Percentiles rank a stretch among this genome's conserved stretches.
Evolutionary conservation across 2,797 vertebrate genomes (phyloP).

Genomic region (Myripristis jacobus): DNA sequence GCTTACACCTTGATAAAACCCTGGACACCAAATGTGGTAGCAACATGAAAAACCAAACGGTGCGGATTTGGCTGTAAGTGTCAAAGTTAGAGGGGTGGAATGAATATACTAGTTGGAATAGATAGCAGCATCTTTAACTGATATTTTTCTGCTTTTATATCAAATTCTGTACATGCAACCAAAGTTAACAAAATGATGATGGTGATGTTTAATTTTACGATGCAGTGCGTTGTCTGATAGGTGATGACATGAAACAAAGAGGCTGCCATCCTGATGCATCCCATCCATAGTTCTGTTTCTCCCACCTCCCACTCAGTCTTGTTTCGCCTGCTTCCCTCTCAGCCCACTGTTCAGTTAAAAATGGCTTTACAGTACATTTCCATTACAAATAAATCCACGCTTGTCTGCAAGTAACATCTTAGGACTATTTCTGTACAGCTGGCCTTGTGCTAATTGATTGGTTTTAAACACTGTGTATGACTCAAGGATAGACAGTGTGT

Average conservation of each 20-base stretch:
- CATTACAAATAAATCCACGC: slow-evolving; percentile 44
- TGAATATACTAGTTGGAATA: neutral
- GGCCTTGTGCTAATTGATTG: slow-evolving; percentile 53
- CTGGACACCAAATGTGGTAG: slow-evolving; percentile 12
- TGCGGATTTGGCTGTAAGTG: neutral
- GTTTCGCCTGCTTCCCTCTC: slow-evolving; percentile 65
- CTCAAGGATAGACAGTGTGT: slow-evolving; percentile 37
- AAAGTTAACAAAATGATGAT: neutral
- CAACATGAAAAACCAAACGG: neutral
- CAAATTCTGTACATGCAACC: neutral
- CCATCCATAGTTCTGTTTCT: slow-evolving; percentile 40
- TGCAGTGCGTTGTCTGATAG: slow-evolving; percentile 36
- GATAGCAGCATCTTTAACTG: neutral
- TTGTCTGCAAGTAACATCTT: slow-evolving; percentile 34
- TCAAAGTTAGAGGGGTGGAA: neutral
- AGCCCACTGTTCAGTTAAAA: slow-evolving; percentile 50
- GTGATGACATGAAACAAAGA: slow-evolving; percentile 22
- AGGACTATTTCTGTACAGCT: slow-evolving; percentile 34
- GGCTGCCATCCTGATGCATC: slow-evolving; percentile 41
- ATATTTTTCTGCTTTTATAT: neutral
- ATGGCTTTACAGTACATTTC: slow-evolving; percentile 19
- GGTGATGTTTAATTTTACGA: slow-evolving; percentile 18
- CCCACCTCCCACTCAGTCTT: slow-evolving; percentile 65
- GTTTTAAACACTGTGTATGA: slow-evolving; percentile 46
- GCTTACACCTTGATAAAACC: slow-evolving; percentile 44